Conservation (phyloP, 2,797 vertebrate species). For the Okamejei kenojei region DNA sequence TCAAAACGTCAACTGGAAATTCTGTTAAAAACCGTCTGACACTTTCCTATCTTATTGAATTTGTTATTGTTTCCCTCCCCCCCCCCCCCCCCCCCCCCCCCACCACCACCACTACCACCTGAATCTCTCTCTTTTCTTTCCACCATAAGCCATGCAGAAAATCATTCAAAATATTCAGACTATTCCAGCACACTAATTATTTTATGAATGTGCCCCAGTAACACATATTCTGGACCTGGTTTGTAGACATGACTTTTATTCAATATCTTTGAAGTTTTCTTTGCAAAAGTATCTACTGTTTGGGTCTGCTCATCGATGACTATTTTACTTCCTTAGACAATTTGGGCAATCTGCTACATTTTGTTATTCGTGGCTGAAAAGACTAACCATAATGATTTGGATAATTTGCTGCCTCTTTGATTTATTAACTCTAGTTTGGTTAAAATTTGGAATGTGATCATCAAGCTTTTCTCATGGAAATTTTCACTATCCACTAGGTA, state of each 20-base stretch:
- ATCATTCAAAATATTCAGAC: not conserved
- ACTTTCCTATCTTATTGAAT: no score
- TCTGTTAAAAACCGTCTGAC: not conserved
- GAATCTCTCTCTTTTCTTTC: not conserved
- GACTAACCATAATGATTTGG: not conserved
- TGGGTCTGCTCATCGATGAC: not conserved
- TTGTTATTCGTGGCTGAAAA: not conserved
- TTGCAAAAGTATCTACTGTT: not conserved
- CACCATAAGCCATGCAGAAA: not conserved
- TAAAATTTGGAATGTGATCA: constrained; percentile 14
- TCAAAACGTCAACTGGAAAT: not conserved
- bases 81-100: no score
- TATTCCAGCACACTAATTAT: not conserved
- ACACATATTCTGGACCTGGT: not conserved
- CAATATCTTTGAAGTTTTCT: not conserved
- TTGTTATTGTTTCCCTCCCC: not conserved
- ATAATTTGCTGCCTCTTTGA: not conserved
- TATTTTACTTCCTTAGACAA: not conserved
- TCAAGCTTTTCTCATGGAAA: constrained; percentile 30
- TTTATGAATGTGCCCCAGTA: not conserved
- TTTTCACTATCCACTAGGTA: constrained; percentile 60
- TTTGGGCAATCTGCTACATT: not conserved
- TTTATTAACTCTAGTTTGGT: not conserved
- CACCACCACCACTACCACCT: not conserved
- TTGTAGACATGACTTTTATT: not conserved